These are phyloP conservation scores for Cheilinus undulatus DNA, from an alignment of 2,113 vertebrate species.

Conservation along the genomic window DNA sequence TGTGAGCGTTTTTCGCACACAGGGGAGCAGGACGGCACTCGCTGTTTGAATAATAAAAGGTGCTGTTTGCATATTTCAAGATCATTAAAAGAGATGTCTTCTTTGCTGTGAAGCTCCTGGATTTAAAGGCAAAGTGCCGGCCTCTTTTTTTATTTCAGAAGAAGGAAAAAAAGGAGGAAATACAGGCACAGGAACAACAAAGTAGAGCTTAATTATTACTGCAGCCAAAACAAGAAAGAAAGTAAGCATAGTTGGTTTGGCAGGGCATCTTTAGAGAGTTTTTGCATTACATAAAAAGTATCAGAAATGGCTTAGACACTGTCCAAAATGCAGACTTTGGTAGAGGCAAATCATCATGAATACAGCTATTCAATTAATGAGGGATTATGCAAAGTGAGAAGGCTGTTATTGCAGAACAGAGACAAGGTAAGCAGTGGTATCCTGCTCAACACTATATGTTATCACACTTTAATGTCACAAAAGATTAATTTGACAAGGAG, in stretches of 20 bases:
- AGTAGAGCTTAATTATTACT: constrained; percentile 47
- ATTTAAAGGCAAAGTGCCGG: constrained; percentile 43
- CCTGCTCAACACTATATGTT: no score
- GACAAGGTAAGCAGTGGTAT: no score
- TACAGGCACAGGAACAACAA: constrained; percentile 29
- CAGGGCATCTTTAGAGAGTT: background rate
- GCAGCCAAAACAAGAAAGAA: constrained; percentile 19
- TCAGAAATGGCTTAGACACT: no score
- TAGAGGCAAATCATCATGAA: no score
- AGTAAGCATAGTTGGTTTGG: background rate
- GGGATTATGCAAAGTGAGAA: no score
- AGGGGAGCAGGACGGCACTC: background rate
- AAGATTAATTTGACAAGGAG: no score
- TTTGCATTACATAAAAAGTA: no score
- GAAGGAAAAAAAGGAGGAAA: constrained; percentile 3
- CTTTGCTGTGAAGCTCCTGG: constrained; percentile 39
- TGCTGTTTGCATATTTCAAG: constrained; percentile 58
- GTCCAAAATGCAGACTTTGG: no score
- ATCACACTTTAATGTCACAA: no score
- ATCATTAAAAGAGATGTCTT: constrained; percentile 58
- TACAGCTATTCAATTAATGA: no score
- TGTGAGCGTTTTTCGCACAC: background rate
- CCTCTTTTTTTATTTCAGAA: background rate
- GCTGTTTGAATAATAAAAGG: constrained; percentile 46
- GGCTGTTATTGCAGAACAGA: no score